Conservation (phyloP, 2,797 vertebrate species). For the Propithecus deckenii region DNA sequence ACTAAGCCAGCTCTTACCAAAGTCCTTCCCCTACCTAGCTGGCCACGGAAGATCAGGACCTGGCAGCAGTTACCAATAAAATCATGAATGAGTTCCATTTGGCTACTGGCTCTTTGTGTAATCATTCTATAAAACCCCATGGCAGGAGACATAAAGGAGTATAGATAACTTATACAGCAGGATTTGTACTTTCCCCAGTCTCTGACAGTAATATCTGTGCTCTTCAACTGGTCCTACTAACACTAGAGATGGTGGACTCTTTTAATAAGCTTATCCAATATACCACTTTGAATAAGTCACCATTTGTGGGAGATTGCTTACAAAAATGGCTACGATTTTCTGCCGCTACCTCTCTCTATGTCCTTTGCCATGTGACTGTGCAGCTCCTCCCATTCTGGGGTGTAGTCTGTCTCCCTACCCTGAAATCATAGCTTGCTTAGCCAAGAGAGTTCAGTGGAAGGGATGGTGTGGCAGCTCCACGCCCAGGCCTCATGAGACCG, state of each 20-base stretch:
- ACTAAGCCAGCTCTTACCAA: not conserved
- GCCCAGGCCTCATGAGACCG: rapidly evolving
- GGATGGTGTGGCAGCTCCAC: not conserved
- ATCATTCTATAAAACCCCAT: not conserved
- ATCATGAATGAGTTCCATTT: not conserved
- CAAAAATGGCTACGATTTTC: not conserved
- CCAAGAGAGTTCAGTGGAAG: not conserved
- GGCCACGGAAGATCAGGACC: not conserved
- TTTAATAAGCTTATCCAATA: not conserved
- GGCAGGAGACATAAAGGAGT: not conserved
- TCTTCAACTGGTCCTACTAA: not conserved
- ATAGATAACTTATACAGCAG: not conserved
- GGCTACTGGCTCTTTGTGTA: not conserved
- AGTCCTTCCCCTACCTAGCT: not conserved
- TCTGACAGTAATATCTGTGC: not conserved
- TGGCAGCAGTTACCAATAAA: not conserved
- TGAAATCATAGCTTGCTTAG: not conserved
- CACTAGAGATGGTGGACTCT: not conserved
- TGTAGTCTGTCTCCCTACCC: not conserved
- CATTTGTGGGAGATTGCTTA: not conserved
- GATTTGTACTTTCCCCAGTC: not conserved
- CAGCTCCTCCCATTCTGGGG: not conserved
- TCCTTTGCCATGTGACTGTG: not conserved
- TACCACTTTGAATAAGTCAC: not conserved
- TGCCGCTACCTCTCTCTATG: not conserved